Evolutionary conservation across 2,113 vertebrate species (phyloP), one percentile per base, ranked within the genome.

Genomic region (Meriones unguiculatus): DNA sequence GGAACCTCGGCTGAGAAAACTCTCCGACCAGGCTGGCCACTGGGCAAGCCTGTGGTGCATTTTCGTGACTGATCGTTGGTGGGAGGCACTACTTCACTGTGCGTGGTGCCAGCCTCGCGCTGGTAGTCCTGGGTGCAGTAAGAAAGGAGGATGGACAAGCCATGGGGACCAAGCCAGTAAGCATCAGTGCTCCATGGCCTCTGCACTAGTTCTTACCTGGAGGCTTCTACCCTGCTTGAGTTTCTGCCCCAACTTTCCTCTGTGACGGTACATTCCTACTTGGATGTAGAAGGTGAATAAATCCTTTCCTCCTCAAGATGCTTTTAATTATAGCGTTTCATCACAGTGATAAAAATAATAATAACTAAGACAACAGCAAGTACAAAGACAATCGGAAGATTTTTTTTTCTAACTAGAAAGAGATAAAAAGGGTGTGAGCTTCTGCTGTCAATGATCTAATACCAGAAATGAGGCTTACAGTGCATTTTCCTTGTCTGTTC

Each of bases 391-490:
- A 59, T 24, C n/a, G 78, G 46, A 87, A 88, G 14, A 28, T 57
- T 84, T 35, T 46, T 46, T 93, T 80, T 94, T 65, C 65, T 92
- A 92, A 93, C 87, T 59, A 77, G 22, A 2, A 75, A 38, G 35
- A 64, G 64, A 57, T n/a, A 28, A 22, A 67, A 81, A 70, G 59
- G 76, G 18, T 78, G 35, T 76, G 82, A 93, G 12, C 4, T 62
- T n/a, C 52, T 72, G 13, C 41, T 84, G 24, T 69, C 73, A 38
- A 0, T 13, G 7, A n/a, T 50, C 65, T 69, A 32, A 11, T 18
- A 57, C 67, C 80, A 87, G 59, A 59, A 76, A 24, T 84, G 69
- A 96, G 57, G 76, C 4, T 64, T 76, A 7, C 28, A 82, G 14
- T 46, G 4, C 52, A 5, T 95, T 93, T 72, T 89, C 32, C 50